Conservation (phyloP, 2,797 vertebrate genomes). For the Euthynnus affinis region DNA sequence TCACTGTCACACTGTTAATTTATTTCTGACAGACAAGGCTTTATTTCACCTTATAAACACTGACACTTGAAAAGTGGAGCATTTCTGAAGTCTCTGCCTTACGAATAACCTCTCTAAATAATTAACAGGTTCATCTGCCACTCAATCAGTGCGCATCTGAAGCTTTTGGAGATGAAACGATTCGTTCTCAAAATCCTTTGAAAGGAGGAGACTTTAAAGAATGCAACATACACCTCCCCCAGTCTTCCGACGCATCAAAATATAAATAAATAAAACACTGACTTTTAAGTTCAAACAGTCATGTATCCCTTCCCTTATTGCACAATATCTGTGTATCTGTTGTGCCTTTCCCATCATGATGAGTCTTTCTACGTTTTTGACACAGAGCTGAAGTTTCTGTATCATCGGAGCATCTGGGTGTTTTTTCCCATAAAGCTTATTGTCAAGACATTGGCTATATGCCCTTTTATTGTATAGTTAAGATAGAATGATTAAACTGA, state of each 20-base stretch:
- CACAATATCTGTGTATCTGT: constrained; percentile 35
- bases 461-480: constrained; percentile 44
- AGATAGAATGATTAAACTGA: constrained; percentile 63
- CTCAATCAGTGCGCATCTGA: constrained; percentile 72
- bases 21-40: constrained; percentile 63
- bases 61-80: constrained; percentile 69
- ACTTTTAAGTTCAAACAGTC: constrained; percentile 57
- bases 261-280: constrained; percentile 21
- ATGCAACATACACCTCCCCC: constrained; percentile 42
- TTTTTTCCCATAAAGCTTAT: constrained; percentile 44
- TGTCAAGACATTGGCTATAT: constrained; percentile 28
- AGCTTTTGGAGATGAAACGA: constrained; percentile 73
- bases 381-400: constrained; percentile 42
- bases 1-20: constrained; percentile 69
- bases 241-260: constrained; percentile 39
- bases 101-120: constrained; percentile 81
- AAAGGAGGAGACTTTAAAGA: constrained; percentile 69
- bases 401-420: constrained; percentile 39
- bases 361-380: constrained; percentile 27
- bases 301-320: constrained; percentile 32
- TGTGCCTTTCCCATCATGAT: constrained; percentile 35
- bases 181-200: constrained; percentile 49
- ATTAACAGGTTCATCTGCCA: constrained; percentile 80
- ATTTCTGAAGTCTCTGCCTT: constrained; percentile 67
- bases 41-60: constrained; percentile 70